Evolutionary conservation across 2,797 vertebrate species (phyloP).

Genomic region (Lacerta agilis): DNA sequence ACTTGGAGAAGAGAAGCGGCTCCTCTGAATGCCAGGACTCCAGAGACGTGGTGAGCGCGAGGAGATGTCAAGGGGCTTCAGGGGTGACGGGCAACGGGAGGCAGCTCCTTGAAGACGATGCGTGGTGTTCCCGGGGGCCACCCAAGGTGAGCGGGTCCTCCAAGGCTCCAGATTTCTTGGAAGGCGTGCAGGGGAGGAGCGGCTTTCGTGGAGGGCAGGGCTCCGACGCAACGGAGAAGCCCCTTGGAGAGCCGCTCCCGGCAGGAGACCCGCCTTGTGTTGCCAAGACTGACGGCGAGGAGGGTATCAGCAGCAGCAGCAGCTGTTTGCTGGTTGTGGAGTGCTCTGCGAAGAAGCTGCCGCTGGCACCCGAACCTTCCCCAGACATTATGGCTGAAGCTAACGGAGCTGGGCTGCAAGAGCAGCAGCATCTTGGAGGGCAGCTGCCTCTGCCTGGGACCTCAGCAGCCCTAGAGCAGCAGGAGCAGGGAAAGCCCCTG

Average conservation of each 20-base stretch:
- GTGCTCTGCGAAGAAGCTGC: background rate
- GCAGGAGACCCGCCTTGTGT: background rate
- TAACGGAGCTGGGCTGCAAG: background rate
- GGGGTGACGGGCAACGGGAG: background rate
- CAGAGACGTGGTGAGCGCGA: background rate
- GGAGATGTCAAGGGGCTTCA: background rate
- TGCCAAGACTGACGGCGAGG: slow-evolving; percentile 1
- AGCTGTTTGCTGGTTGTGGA: slow-evolving; percentile 13
- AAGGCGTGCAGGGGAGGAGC: slow-evolving; percentile 11
- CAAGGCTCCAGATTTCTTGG: background rate
- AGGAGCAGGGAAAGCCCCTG: background rate
- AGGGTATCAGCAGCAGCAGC: background rate
- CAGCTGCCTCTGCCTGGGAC: slow-evolving; percentile 28
- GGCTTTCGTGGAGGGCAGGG: slow-evolving; percentile 29
- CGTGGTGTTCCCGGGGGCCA: background rate
- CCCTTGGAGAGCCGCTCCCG: slow-evolving; percentile 1
- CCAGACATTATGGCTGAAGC: slow-evolving; percentile 24
- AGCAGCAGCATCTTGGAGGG: background rate
- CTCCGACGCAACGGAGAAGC: background rate
- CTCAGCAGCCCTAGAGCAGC: slow-evolving; percentile 36
- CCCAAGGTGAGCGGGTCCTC: background rate
- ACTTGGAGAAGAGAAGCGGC: slow-evolving; percentile 1
- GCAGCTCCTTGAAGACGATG: background rate
- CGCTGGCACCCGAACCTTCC: background rate
- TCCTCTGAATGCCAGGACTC: background rate